Evolutionary conservation across 1,140 invertebrate genomes (phyloP).

Genomic region (Antheraea pernyi): DNA sequence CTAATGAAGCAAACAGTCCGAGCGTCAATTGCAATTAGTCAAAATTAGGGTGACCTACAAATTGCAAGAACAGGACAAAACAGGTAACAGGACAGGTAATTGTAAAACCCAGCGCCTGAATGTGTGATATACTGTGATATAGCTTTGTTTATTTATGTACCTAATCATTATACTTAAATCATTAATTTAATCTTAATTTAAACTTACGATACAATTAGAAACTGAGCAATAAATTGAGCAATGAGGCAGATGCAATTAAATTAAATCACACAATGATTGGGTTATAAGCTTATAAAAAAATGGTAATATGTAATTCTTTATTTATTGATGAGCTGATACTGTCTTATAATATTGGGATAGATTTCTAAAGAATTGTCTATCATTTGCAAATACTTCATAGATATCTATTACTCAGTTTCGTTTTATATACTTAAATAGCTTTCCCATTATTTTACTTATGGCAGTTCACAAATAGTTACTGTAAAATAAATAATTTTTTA

Average conservation of each 20-base stretch:
- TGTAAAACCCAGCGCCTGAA: too few species aligned
- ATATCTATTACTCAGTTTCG: slow-evolving; percentile 2
- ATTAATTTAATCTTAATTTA: background rate
- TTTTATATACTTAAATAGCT: background rate
- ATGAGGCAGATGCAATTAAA: slow-evolving; percentile 1
- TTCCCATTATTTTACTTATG: slow-evolving; percentile 48
- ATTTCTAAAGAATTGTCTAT: background rate
- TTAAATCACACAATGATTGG: background rate
- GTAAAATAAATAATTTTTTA: slow-evolving; percentile 59
- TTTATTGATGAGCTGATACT: background rate
- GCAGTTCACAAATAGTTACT: slow-evolving; percentile 45
- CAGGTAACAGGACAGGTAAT: too few species aligned
- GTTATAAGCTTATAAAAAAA: too few species aligned
- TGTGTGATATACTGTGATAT: too few species aligned
- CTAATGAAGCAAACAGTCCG: too few species aligned
- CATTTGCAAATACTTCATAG: background rate
- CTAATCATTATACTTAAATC: background rate
- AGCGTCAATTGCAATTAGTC: too few species aligned
- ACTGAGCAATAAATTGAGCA: background rate
- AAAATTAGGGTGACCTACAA: too few species aligned
- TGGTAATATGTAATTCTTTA: too few species aligned
- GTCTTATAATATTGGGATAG: background rate
- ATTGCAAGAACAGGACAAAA: too few species aligned
- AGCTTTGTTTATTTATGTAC: too few species aligned
- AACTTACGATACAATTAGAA: background rate